phyloP scores from a whole-genome alignment of 2,113 vertebrate genomes.

The Siniperca knerii region DNA sequence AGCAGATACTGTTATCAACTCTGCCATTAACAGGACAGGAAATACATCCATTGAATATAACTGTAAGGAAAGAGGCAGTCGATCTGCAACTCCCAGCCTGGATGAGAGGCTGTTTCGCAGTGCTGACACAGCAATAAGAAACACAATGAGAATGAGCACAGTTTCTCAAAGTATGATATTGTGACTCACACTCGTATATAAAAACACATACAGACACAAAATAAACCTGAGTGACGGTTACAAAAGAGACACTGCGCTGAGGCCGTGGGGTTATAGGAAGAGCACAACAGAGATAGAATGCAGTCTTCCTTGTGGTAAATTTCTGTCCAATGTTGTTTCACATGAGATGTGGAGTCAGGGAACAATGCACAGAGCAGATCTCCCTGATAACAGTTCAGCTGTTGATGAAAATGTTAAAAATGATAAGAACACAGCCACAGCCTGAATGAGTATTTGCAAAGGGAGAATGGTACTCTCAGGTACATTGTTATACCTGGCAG shows the following conservation, averaged over 20 bases:
- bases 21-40: not conserved
- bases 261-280: not conserved
- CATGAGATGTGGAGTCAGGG: not conserved
- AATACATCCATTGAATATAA: not conserved
- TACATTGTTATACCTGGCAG: not conserved
- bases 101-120: not conserved
- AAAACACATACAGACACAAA: not conserved
- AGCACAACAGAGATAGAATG: not conserved
- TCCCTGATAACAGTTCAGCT: not conserved
- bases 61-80: not conserved
- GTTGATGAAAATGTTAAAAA: slow-evolving; percentile 15
- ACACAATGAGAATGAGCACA: not conserved
- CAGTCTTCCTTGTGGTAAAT: not conserved
- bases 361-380: slow-evolving; percentile 29
- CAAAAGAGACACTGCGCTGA: not conserved
- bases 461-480: not conserved
- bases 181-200: slow-evolving; percentile 2
- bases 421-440: not conserved
- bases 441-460: not conserved
- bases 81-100: not conserved
- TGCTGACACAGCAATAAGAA: slow-evolving; percentile 31
- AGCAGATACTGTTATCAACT: not conserved
- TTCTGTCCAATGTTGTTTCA: slow-evolving; percentile 33
- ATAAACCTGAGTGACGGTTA: not conserved
- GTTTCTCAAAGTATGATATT: slow-evolving; percentile 21